These are phyloP conservation scores for Pseudanteris insignis DNA, from an alignment of 2,888 invertebrate genomes.

Conservation along the genomic window DNA sequence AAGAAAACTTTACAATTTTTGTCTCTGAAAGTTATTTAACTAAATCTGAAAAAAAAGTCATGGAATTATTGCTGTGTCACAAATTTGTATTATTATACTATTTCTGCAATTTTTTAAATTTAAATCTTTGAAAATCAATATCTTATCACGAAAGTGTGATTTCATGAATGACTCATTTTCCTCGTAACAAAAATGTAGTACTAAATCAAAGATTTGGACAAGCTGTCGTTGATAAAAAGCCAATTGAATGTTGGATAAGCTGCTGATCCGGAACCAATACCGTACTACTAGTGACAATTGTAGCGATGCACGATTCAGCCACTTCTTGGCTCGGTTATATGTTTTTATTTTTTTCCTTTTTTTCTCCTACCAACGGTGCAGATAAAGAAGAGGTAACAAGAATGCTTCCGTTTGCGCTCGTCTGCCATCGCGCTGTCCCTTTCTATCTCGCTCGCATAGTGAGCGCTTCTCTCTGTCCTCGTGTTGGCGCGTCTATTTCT, in stretches of 20 bases:
- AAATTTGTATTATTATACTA: too few species aligned
- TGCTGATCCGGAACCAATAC: constrained; percentile 10
- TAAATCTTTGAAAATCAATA: too few species aligned
- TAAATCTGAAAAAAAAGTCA: too few species aligned
- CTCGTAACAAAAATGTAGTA: too few species aligned
- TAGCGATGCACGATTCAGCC: constrained; percentile 19
- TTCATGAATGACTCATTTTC: too few species aligned
- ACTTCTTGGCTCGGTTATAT: constrained; percentile 29
- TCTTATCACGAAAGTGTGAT: too few species aligned
- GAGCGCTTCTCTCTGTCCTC: constrained; percentile 15
- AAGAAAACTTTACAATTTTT: too few species aligned
- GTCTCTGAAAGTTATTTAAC: too few species aligned
- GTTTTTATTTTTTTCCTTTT: constrained; percentile 8
- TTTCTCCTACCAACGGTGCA: not conserved
- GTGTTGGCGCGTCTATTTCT: constrained; percentile 33
- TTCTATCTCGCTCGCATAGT: not conserved
- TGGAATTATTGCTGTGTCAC: too few species aligned
- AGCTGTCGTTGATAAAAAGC: too few species aligned
- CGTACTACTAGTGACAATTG: not conserved
- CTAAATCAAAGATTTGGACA: too few species aligned
- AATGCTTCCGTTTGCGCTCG: constrained; percentile 7
- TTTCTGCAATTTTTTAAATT: too few species aligned
- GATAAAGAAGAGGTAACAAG: constrained; percentile 26
- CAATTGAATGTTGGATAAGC: constrained; percentile 6
- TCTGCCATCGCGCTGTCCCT: not conserved